Evolutionary conservation across 2,888 invertebrate genomes (phyloP), one percentile per base, ranked within the genome.

Genomic region (Chrysina gloriosa): DNA sequence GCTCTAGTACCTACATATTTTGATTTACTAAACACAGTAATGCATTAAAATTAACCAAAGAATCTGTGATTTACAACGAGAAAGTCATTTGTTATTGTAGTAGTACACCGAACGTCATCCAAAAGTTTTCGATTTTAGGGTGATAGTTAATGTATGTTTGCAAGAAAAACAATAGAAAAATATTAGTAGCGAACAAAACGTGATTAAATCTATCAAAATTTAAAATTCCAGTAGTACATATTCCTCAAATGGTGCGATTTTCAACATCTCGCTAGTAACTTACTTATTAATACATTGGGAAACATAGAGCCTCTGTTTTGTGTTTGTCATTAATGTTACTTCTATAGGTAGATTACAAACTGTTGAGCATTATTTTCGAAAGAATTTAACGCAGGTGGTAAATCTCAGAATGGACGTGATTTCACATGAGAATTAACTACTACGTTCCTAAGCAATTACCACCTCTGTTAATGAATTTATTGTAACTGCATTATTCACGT

Each of bases 291-390:
- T 36, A 54, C n/a, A 11, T 54, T 48, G 48, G 48, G 63, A n/a
- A 23, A 25, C 39, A 23, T 31, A 34, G 21, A 48, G 39, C 61
- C 47, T 52, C 39, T 27, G 45, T 65, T 68, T 23, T 54, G 61
- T 63, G 48, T 45, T 23, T 56, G 39, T 27, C 54, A 52, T 42
- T 65, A 68, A 64, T 69, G 68, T 65, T 63, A 14, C 31, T 48
- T 34, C 34, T 45, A 0, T 36, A 36, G 4, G 21, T 36, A 56
- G 23, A 34, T 31, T 34, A 36, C n/a, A 3, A 21, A 23, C 21
- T 25, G 48, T 23, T 25, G 6, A 45, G 25, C 7, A 25, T 21
- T 36, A 21, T n/a, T 2, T 56, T 21, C 36, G 5, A 56, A 36
- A n/a, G n/a, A n/a, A n/a, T n/a, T n/a, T n/a, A n/a, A n/a, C n/a